Evolutionary conservation across 2,888 invertebrate genomes (phyloP).

Genomic region (Metallyticus violacea): DNA sequence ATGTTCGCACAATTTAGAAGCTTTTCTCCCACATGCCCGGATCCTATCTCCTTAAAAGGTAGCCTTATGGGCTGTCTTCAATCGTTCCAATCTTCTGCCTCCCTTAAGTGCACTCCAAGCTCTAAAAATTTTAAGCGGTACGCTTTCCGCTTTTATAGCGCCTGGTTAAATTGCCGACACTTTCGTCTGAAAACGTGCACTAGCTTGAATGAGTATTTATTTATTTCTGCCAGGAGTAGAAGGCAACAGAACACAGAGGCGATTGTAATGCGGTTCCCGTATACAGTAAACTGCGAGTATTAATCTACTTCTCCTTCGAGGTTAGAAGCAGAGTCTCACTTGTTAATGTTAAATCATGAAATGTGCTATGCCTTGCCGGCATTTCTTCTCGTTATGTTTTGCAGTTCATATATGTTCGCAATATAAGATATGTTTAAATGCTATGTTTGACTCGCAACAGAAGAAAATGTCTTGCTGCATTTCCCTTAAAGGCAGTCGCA

Average conservation of each 20-base stretch:
- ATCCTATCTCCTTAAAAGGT: neutral
- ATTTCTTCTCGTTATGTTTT: too few relatives aligned
- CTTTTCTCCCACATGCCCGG: too few relatives aligned
- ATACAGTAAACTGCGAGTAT: neutral
- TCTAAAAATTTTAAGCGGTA: neutral
- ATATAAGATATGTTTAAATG: too few relatives aligned
- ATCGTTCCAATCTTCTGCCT: neutral
- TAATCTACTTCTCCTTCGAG: too few relatives aligned
- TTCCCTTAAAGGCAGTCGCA: too few relatives aligned
- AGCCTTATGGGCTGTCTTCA: neutral
- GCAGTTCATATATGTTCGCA: too few relatives aligned
- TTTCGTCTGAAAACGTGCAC: neutral
- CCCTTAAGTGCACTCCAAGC: neutral
- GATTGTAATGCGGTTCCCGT: neutral
- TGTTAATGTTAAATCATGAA: too few relatives aligned
- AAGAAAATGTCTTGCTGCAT: too few relatives aligned
- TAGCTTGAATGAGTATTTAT: neutral
- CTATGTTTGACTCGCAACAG: too few relatives aligned
- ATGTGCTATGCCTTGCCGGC: too few relatives aligned
- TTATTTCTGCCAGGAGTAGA: neutral
- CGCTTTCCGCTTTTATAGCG: neutral
- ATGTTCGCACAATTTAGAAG: neutral
- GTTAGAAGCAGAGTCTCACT: too few relatives aligned
- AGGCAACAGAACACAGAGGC: neutral
- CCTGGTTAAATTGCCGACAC: neutral